Conservation (phyloP, 2,113 vertebrate species). For the Phyllostomus hastatus region DNA sequence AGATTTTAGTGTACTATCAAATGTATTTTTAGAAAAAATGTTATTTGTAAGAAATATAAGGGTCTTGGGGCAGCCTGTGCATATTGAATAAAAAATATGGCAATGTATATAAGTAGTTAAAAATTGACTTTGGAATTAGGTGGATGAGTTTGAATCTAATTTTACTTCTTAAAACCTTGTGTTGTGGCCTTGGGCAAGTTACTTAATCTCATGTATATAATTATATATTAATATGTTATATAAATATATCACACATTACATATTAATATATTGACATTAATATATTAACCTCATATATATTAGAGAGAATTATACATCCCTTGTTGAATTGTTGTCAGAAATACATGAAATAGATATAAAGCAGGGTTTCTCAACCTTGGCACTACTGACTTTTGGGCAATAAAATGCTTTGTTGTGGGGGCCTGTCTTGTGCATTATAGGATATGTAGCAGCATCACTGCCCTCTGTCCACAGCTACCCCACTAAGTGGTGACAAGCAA, state of each 20-base stretch:
- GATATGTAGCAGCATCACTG: background rate
- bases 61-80: background rate
- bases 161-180: background rate
- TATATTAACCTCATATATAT: background rate
- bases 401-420: background rate
- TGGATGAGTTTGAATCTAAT: background rate
- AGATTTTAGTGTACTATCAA: background rate
- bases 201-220: background rate
- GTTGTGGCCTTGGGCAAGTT: background rate
- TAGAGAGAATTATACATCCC: background rate
- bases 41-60: background rate
- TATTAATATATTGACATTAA: background rate
- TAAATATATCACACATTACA: background rate
- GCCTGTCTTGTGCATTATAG: background rate
- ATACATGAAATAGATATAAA: background rate
- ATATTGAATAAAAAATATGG: background rate
- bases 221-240: background rate
- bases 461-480: background rate
- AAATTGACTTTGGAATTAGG: slow-evolving; percentile 15
- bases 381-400: background rate
- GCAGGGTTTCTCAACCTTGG: background rate
- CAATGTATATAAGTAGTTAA: background rate
- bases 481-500: background rate
- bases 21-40: background rate
- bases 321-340: background rate